Base-by-base conservation (phyloP, 2,113 vertebrate genomes). In the Hystrix brachyura region DNA sequence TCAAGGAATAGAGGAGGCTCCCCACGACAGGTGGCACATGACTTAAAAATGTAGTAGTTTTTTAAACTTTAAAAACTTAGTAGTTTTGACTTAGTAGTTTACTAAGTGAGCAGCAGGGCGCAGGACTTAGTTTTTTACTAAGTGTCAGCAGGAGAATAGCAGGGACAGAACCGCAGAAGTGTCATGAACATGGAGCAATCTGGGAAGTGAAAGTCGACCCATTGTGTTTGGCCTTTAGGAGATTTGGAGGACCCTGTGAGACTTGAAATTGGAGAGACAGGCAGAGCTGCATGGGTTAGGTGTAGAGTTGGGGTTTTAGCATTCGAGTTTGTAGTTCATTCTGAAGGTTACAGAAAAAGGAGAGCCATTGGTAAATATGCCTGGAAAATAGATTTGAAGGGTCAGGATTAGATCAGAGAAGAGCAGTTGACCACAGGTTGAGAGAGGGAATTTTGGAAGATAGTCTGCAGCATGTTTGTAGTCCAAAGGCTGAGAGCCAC, bases 331-430 rank as follows among this genome's bases (percentile, higher is more conserved):
- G 43, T 19, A 91, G 51, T 84, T 85, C 55, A 23, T 76, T 88
- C 60, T 95, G 83, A 76, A 95, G 79, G 87, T 80, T 60, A 25
- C 2, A 69, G 57, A 82, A 79, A 80, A 94, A 69, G 57, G 29
- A 62, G 53, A 7, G 38, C 81, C 25, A 64, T 51, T 81, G 69
- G 55, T 86, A 67, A 60, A 43, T 60, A 76, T 23, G 27, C 21
- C 27, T 38, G 18, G 60, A 48, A 95, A 59, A 38, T 64, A 38
- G 48, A 65, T 55, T 38, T 38, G 48, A 79, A 87, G 48, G 57
- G 25, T 43, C 43, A 48, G 69, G 34, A 23, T 51, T 72, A 32
- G 62, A 93, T 27, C n/a, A 11, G 11, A 74, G 51, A 67, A 85
- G 91, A 25, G 14, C 55, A 38, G 32, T 7, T 12, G 32, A 43